phyloP scores from a whole-genome alignment of 2,113 vertebrate species.

The Boleophthalmus pectinirostris region DNA sequence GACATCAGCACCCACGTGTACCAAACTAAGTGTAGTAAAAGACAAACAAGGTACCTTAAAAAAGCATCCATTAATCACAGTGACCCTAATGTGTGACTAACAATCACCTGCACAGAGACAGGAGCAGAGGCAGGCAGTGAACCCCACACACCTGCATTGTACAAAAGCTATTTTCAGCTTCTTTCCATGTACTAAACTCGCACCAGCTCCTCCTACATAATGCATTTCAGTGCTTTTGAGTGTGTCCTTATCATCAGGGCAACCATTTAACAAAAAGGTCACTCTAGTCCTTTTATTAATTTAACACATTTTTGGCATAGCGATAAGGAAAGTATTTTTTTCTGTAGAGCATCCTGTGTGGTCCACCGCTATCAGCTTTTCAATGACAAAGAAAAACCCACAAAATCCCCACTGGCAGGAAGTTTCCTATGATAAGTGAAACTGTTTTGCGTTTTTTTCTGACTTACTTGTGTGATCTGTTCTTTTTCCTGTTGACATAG shows the following conservation, averaged over 20 bases:
- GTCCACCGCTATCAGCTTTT: conserved; percentile 1
- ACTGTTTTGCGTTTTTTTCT: not conserved
- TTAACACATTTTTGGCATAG: not conserved
- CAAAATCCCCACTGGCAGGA: conserved; percentile 7
- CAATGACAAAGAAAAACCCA: not conserved
- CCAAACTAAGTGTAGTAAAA: not conserved
- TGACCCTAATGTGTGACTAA: not conserved
- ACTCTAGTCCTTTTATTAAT: not conserved
- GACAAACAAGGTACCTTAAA: not conserved
- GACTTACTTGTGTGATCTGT: not conserved
- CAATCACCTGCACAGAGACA: not conserved
- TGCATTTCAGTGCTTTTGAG: not conserved
- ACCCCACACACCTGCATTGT: not conserved
- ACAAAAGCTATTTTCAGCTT: conserved; percentile 20
- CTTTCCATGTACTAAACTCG: not conserved
- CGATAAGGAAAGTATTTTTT: not conserved
- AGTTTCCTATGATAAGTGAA: conserved; percentile 10
- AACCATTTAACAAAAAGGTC: not conserved
- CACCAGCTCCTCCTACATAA: not conserved
- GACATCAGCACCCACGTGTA: not conserved
- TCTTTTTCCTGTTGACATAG: conserved; percentile 7
- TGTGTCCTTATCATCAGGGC: not conserved
- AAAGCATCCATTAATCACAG: not conserved
- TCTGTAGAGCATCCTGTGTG: not conserved
- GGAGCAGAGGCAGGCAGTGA: not conserved